Evolutionary conservation across 2,888 invertebrate genomes (phyloP), one percentile per base, ranked within the genome.

Genomic region (Orchesellides sinensis): DNA sequence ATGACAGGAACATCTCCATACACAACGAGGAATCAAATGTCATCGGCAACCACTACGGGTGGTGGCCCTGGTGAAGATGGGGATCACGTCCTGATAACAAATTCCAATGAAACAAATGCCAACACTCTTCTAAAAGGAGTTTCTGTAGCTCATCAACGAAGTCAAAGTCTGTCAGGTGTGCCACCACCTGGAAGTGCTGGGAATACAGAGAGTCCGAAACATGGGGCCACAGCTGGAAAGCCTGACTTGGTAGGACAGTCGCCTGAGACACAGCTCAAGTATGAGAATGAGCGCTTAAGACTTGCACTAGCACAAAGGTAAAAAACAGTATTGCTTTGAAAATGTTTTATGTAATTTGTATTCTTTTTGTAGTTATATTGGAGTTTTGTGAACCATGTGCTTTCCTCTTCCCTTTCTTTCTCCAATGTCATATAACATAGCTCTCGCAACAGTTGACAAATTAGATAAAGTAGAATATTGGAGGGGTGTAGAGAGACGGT

Each of bases 231-330:
- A 65, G 75, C 85, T 49, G 84, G 83, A 47, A 87, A 84, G 70
- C 75, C 77, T 17, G 86, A 85, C 73, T 72, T 84, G 77, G 83
- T 87, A 61, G 87, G 85, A 61, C 85, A 85, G 88, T 92, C 90
- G 74, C 91, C 92, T 52, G 95, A 97, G 89, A 96, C 96, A 90
- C 98, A 98, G 90, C 92, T 98, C 85, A 96, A 98, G 90, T 98
- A 98, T 91, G 98, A 98, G 91, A 98, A 98, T 90, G 98, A 98
- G 90, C 93, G 98, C 87, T 93, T 98, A 88, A 98, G 98, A 91
- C 93, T 98, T 87, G 98, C 98, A 21, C 92, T 98, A 86, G 96
- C 96, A 72, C 98, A 98, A 91, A 98, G 97, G 97, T 97, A 89
- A 27, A 32, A 45, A 27, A 56, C n/a, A 19, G 17, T 23, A n/a